Evolutionary conservation across 2,797 vertebrate genomes (phyloP).

Genomic region (Sebastolobus altivelis): DNA sequence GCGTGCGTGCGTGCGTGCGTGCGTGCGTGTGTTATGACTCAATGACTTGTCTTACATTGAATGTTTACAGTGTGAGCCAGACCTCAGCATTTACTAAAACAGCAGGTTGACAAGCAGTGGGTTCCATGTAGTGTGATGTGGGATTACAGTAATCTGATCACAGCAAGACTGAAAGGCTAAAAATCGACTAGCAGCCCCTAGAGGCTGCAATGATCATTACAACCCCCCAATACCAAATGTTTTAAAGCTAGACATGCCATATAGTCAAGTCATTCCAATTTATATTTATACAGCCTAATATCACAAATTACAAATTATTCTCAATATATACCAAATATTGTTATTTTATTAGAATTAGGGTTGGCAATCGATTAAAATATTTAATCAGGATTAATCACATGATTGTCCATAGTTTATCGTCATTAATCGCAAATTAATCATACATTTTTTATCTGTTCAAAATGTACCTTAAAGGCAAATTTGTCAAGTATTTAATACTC

Average conservation of each 20-base stretch:
- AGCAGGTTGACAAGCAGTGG: constrained; percentile 17
- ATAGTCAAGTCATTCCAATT: not conserved
- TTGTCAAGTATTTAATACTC: too few species aligned
- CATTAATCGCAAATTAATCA: too few species aligned
- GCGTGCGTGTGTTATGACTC: constrained; percentile 33
- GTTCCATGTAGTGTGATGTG: constrained; percentile 25
- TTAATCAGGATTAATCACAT: too few species aligned
- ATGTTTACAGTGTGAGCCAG: constrained; percentile 14
- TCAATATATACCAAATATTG: too few species aligned
- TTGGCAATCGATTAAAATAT: too few species aligned
- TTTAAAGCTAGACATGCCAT: not conserved
- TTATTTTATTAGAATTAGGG: too few species aligned
- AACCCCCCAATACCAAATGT: not conserved
- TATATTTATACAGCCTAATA: too few species aligned
- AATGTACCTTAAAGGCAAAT: too few species aligned
- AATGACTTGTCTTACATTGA: constrained; percentile 7
- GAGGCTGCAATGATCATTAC: not conserved
- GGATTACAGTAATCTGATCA: constrained; percentile 33
- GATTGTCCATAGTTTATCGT: too few species aligned
- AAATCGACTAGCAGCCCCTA: not conserved
- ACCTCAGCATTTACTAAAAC: constrained; percentile 22
- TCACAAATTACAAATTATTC: too few species aligned
- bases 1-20: not conserved
- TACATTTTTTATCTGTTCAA: too few species aligned
- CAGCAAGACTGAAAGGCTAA: not conserved